Evolutionary conservation across 2,113 vertebrate species (phyloP).

Genomic region (Lipophrys pholis): DNA sequence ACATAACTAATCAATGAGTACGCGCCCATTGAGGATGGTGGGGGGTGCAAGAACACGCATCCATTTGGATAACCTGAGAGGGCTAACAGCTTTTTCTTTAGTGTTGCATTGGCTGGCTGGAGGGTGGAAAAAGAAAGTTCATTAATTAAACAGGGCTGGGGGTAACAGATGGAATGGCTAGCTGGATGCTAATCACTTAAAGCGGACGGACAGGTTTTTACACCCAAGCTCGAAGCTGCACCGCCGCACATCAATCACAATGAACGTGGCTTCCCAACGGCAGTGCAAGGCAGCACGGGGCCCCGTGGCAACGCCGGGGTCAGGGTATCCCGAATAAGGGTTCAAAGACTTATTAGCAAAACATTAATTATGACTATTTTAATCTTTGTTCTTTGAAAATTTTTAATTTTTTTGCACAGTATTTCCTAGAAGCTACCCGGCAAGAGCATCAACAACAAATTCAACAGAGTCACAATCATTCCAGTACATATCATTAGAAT

Average conservation of each 20-base stretch:
- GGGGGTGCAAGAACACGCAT: constrained; percentile 78
- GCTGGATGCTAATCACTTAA: constrained; percentile 92
- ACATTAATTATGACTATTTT: not conserved
- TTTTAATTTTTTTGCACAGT: no score
- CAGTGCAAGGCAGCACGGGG: constrained; percentile 46
- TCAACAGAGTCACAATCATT: constrained; percentile 12
- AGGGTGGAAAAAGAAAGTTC: constrained; percentile 90
- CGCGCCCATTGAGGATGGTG: constrained; percentile 72
- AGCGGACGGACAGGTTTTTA: constrained; percentile 87
- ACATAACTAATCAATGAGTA: constrained; percentile 84
- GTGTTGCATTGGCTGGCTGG: constrained; percentile 75
- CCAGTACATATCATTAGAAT: constrained; percentile 18
- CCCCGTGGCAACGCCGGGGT: constrained; percentile 37
- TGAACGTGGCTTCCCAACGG: constrained; percentile 48
- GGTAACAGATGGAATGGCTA: constrained; percentile 96
- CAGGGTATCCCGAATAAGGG: constrained; percentile 6
- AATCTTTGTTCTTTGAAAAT: not conserved
- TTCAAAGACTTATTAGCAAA: constrained; percentile 3
- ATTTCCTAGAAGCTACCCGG: no score
- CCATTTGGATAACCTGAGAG: constrained; percentile 90
- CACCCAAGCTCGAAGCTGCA: constrained; percentile 52
- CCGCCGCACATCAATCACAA: constrained; percentile 76
- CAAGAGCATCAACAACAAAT: no score
- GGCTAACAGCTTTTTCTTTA: constrained; percentile 86
- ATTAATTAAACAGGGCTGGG: constrained; percentile 96